These are phyloP conservation scores for Mirza zaza DNA, from an alignment of 2,113 vertebrate species.

Conservation along the genomic window DNA sequence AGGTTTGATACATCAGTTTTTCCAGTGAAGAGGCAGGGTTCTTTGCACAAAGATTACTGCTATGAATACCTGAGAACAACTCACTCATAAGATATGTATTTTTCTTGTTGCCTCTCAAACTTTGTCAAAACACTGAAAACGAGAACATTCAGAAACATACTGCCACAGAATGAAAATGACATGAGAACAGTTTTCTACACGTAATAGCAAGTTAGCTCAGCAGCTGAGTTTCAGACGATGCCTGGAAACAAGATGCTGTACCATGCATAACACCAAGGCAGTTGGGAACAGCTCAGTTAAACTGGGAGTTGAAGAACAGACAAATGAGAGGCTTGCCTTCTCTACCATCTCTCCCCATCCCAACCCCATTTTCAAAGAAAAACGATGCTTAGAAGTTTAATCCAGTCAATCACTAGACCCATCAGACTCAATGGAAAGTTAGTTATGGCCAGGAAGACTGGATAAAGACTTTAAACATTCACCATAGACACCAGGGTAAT, in stretches of 20 bases:
- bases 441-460: not conserved
- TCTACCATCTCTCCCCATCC: not conserved
- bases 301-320: not conserved
- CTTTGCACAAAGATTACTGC: not conserved
- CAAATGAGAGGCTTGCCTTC: not conserved
- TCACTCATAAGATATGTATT: not conserved
- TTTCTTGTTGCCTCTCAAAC: constrained; percentile 11
- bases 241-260: not conserved
- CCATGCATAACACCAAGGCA: not conserved
- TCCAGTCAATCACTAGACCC: not conserved
- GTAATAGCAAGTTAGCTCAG: not conserved
- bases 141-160: not conserved
- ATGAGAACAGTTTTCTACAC: not conserved
- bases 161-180: not conserved
- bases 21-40: not conserved
- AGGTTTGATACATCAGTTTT: not conserved
- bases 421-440: not conserved
- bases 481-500: not conserved
- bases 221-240: not conserved
- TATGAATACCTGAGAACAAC: not conserved
- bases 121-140: constrained; percentile 54
- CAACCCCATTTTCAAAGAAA: not conserved
- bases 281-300: not conserved
- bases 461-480: not conserved
- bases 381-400: not conserved